Evolutionary conservation across 2,797 vertebrate species (phyloP), one percentile per base, ranked within the genome.

Genomic region (Delichon dasypus): DNA sequence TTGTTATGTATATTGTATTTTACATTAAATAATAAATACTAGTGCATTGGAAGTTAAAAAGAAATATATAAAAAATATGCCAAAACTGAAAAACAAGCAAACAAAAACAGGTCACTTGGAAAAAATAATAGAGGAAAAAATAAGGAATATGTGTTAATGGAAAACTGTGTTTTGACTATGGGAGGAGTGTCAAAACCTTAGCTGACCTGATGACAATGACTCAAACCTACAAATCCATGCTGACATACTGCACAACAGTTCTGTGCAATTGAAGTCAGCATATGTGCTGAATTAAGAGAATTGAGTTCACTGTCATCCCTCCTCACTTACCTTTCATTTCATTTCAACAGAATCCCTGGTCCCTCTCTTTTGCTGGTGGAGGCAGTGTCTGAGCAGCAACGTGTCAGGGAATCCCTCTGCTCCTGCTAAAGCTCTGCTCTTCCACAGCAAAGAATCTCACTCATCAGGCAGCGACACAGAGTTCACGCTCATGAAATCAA

Each of bases 311-410:
- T 50, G n/a, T 19, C 50, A 12, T 16, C 23, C 16, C 29, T 55
- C 13, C 25, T 51, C 36, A 3, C 29, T 34, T 32, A 14, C 5
- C 50, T 84, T 58, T 12, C 4, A 3, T 23, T 62, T n/a, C 2
- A 0, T 65, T 65, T 42, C 64, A 68, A 4, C 13, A 47, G 3
- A 1, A 0, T 30, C 18, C 38, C 21, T 83, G 23, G 21, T 17
- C 18, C 4, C 4, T 42, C 21, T 22, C n/a, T 40, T 70, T n/a
- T 18, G 15, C 29, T 40, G n/a, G 17, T n/a, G 23, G 47, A 75
- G 12, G 1, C 1, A 32, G 3, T 6, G 7, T 5, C 8, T 12
- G 36, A 16, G 16, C 15, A 11, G 26, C n/a, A 77, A 7, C 5
- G 10, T 2, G 9, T 3, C 11, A 20, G 42, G 40, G 27, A 48